Base-by-base conservation (phyloP, 2,888 invertebrate species). In the Platycheirus rosarum region DNA sequence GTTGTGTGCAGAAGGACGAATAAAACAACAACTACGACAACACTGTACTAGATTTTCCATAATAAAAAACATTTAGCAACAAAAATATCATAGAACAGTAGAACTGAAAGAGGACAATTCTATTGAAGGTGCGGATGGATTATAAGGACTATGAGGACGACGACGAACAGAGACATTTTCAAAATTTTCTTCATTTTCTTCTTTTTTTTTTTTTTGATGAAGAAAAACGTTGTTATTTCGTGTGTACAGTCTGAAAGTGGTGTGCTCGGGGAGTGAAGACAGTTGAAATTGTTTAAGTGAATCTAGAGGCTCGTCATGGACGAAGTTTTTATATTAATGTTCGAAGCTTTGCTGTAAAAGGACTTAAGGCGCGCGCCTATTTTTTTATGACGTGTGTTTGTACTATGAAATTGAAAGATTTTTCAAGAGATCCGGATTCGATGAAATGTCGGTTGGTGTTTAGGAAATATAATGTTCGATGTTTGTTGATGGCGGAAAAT, bases 51-150 rank as follows among this genome's bases (percentile, higher is more conserved):
- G 9, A 55, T 46, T 42, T 40, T 32, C 1, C 35, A 18, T 16
- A 23, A 40, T 14, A 40, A 57, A 40, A 23, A 57, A n/a, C n/a
- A n/a, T n/a, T n/a, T n/a, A n/a, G n/a, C n/a, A n/a, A n/a, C n/a
- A 13, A 14, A 57, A 40, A 57, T 11, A 51, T 1, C 18, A 14
- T 14, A 40, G 40, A 8, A 40, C 2, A 48, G 29, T 62, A 62
- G 40, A 68, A 53, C 60, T 76, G 60, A 80, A 80, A 76, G 66
- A 80, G 70, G 70, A 76, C 79, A 75, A 51, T 66, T 62, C 32
- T 71, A 57, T 65, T 71, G 51, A 29, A 57, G 23, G 55, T 44
- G 37, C 35, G 37, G 6, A 46, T 49, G 37, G 6, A 46, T 49
- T 48, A 35, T 13, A 18, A 26, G 6, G n/a, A 48, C 23, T 16